Conservation (phyloP, 2,888 invertebrate species). For the Selenia dentaria region DNA sequence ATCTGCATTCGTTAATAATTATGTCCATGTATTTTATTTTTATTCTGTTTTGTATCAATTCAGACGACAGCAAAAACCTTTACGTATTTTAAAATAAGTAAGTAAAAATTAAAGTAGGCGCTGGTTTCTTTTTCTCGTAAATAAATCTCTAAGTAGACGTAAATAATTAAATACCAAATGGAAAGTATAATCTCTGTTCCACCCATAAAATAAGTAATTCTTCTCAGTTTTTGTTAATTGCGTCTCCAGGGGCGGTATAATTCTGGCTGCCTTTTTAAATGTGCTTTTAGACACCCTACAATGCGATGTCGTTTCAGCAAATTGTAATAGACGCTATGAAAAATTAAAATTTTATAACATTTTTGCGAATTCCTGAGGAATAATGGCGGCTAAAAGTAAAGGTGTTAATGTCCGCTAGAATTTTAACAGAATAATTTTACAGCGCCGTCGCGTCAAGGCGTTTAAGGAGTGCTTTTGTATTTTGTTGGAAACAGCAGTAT, state of each 20-base stretch:
- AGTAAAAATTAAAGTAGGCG: too few species aligned
- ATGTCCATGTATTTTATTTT: too few species aligned
- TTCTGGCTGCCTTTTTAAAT: slow-evolving; percentile 64
- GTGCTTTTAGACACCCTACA: slow-evolving; percentile 60
- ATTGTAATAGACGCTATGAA: slow-evolving; percentile 59
- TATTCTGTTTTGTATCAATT: too few species aligned
- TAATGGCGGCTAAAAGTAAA: slow-evolving; percentile 27
- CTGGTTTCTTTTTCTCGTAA: too few species aligned
- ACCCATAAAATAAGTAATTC: slow-evolving; percentile 20
- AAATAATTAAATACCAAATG: slow-evolving; percentile 21
- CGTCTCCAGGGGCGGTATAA: slow-evolving; percentile 47
- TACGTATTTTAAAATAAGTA: too few species aligned
- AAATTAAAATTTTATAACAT: slow-evolving; percentile 64
- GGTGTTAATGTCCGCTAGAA: slow-evolving; percentile 32
- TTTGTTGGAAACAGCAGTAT: too few species aligned
- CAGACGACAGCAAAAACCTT: too few species aligned
- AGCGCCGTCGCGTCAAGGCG: slow-evolving; percentile 8
- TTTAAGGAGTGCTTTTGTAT: slow-evolving; percentile 17
- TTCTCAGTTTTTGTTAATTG: slow-evolving; percentile 35
- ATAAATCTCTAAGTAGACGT: background rate
- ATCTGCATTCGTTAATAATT: too few species aligned
- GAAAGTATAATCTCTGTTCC: slow-evolving; percentile 11
- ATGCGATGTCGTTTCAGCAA: slow-evolving; percentile 59
- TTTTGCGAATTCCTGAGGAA: slow-evolving; percentile 43
- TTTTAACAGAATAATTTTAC: slow-evolving; percentile 28